Evolutionary conservation across 2,797 vertebrate genomes (phyloP), one percentile per base, ranked within the genome.

Genomic region (Acanthopagrus latus): DNA sequence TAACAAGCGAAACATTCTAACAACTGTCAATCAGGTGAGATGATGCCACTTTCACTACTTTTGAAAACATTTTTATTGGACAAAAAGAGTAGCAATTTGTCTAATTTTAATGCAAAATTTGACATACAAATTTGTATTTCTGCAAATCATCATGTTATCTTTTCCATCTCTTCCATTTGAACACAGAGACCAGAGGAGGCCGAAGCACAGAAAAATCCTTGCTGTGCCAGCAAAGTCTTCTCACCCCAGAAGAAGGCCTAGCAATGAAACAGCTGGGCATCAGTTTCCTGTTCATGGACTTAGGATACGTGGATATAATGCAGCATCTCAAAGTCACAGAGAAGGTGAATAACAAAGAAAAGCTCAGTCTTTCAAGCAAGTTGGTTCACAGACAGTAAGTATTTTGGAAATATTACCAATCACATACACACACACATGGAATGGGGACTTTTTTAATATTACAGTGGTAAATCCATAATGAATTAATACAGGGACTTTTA

Each of bases 381-480:
- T 55, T 55, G 52, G 23, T 23, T 55, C 52, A 55, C 52, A 55
- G 52, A 55, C 52, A 55, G 23, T 55, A 55, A 55, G 23, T 55
- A 6, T 46, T 46, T 52, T 52, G 52, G 23, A 55, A 55, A 25
- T 29, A 55, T 55, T 27, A 55, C 52, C 25, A 52, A 23, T 52
- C 11, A n/a, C 20, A 20, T 18, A 50, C 48, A 54, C 52, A 54
- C 41, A 3, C 41, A 43, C 41, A 12, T 11, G 25, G 23, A 56
- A 56, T 56, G 23, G 54, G 54, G 54, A 55, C 52, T 27, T 55
- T 55, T 27, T 55, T 55, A 55, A 55, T 55, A 55, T 27, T 55
- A 55, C 23, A 55, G 54, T 55, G 23, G 54, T 55, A 55, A 55
- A 17, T 27, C 54, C 54, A 17, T 27, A 27, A 27, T 55, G 14